phyloP scores from a whole-genome alignment of 2,797 vertebrate species.

The Cuniculus paca region DNA sequence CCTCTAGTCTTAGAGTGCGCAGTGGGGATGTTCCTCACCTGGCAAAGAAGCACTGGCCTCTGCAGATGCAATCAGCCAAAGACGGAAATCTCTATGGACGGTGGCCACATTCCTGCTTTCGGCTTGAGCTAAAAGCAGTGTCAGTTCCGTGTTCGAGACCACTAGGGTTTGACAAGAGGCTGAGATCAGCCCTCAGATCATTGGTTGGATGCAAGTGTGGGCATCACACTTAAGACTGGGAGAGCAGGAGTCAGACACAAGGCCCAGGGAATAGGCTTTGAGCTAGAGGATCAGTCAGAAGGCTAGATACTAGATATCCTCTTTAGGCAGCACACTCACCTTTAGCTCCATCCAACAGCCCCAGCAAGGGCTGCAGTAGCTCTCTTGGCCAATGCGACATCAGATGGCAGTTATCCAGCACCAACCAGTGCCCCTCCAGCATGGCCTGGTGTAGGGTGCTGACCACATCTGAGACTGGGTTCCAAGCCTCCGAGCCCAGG shows the following conservation, averaged over 20 bases:
- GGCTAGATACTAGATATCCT: background rate
- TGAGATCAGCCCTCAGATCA: conserved; percentile 48
- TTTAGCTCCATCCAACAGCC: conserved; percentile 52
- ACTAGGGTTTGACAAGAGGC: conserved; percentile 65
- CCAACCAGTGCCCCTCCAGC: conserved; percentile 91
- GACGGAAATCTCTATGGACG: conserved; percentile 88
- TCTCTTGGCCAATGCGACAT: conserved; percentile 89
- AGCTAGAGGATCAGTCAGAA: background rate
- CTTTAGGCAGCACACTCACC: conserved; percentile 43
- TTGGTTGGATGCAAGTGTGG: background rate
- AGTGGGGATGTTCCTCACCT: conserved; percentile 86
- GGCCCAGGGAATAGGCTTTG: background rate
- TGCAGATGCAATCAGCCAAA: conserved; percentile 92
- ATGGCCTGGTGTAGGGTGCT: conserved; percentile 85
- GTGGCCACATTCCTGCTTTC: background rate
- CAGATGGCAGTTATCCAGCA: conserved; percentile 92
- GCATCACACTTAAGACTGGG: conserved; percentile 29
- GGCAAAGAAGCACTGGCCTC: conserved; percentile 87
- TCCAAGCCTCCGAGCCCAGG: conserved; percentile 84
- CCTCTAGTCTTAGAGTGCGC: background rate
- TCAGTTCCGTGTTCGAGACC: conserved; percentile 37
- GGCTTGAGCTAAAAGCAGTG: conserved; percentile 27
- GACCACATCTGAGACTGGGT: conserved; percentile 82
- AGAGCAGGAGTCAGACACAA: conserved; percentile 17
- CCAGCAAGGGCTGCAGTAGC: conserved; percentile 81